Percentiles rank a stretch among this genome's conserved stretches.
Conservation (phyloP, 1,140 invertebrate species). For the Apis mellifera region DNA sequence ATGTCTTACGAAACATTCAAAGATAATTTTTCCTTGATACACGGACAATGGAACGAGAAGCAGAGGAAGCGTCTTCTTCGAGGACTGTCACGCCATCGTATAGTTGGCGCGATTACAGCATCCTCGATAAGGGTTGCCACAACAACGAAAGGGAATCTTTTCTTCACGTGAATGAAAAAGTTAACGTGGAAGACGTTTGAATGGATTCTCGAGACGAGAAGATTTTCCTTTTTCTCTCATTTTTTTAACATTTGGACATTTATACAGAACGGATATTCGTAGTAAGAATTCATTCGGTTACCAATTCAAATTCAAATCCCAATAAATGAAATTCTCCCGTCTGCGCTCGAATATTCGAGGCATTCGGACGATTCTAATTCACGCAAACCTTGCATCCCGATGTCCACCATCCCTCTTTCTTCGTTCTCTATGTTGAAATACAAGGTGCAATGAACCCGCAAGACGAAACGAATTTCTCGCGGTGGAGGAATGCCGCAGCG, state of each 20-base stretch:
- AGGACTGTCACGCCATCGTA: slow-evolving; percentile 15
- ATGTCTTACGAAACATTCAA: slow-evolving; percentile 58
- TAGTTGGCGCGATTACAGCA: slow-evolving; percentile 35
- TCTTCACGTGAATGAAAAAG: not conserved
- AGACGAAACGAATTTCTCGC: slow-evolving; percentile 63
- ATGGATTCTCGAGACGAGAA: not conserved
- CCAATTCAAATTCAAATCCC: too few species aligned
- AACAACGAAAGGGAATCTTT: not conserved
- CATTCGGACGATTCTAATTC: not conserved
- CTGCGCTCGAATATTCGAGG: too few species aligned
- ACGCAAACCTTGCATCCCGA: not conserved
- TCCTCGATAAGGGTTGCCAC: slow-evolving; percentile 33
- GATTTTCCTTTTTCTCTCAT: not conserved
- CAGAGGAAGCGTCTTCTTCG: slow-evolving; percentile 31
- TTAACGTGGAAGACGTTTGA: not conserved
- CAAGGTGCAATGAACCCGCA: slow-evolving; percentile 63
- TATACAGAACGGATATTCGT: too few species aligned
- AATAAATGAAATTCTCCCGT: too few species aligned
- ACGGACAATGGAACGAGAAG: slow-evolving; percentile 39
- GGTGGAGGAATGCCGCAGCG: slow-evolving; percentile 54
- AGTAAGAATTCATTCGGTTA: too few species aligned
- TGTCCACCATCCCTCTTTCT: slow-evolving; percentile 8
- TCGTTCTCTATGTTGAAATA: slow-evolving; percentile 20
- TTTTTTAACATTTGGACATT: too few species aligned
- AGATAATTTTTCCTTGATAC: slow-evolving; percentile 58